Conservation (phyloP, 1,140 invertebrate genomes). For the Mamestra configurata region DNA sequence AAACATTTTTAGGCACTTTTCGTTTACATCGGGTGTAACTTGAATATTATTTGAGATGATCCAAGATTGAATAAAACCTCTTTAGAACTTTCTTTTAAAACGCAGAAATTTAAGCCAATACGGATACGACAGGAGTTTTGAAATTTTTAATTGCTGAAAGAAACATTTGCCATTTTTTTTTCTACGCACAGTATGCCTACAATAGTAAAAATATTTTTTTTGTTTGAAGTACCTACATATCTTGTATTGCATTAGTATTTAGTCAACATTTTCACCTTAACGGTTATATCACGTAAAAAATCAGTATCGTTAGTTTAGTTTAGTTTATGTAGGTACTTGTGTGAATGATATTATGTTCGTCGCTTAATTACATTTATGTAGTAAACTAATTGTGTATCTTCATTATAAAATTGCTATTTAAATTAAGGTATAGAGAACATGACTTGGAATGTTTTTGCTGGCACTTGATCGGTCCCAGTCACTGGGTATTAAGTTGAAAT, state of each 20-base stretch:
- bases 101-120: too few relatives aligned
- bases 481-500: not conserved
- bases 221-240: not conserved
- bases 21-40: too few relatives aligned
- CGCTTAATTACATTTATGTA: too few relatives aligned
- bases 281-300: conserved; percentile 19
- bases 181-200: too few relatives aligned
- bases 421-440: conserved; percentile 28
- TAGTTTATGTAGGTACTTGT: not conserved
- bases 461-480: not conserved
- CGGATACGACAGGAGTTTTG: too few relatives aligned
- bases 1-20: too few relatives aligned
- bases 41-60: too few relatives aligned
- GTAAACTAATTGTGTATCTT: not conserved
- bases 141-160: too few relatives aligned
- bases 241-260: conserved; percentile 54
- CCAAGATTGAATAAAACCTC: too few relatives aligned
- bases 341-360: not conserved
- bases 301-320: not conserved
- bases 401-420: not conserved
- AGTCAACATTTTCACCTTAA: conserved; percentile 53
- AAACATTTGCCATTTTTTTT: too few relatives aligned
- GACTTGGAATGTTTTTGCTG: not conserved
- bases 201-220: too few relatives aligned
- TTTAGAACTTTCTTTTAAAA: too few relatives aligned